Evolutionary conservation across 2,113 vertebrate genomes (phyloP).

Genomic region (Terrapene triunguis): DNA sequence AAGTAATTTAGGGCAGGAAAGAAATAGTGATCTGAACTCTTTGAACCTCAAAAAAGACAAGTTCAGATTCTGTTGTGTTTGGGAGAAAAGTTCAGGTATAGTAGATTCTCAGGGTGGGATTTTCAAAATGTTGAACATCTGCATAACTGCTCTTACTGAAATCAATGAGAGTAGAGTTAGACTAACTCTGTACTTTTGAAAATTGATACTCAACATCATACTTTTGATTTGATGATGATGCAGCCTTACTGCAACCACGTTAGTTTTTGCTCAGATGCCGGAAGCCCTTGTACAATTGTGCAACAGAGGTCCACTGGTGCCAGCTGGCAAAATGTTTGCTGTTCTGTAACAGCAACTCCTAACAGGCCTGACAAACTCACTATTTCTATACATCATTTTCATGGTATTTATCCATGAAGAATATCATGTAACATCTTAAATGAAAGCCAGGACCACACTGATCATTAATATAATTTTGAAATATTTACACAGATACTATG

Average conservation of each 20-base stretch:
- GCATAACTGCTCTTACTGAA: not conserved
- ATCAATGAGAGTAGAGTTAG: not conserved
- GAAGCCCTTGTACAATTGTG: no score
- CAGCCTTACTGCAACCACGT: not conserved
- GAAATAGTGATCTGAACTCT: not conserved
- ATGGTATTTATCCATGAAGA: no score
- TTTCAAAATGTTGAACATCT: not conserved
- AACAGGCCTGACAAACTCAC: no score
- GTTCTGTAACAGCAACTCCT: no score
- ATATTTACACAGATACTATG: no score
- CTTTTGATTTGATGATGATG: no score
- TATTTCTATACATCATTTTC: no score
- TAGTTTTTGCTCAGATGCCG: not conserved
- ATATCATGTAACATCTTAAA: no score
- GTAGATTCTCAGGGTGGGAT: not conserved
- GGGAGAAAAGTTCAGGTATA: not conserved
- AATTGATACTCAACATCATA: not conserved
- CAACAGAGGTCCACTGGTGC: no score
- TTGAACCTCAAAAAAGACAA: not conserved
- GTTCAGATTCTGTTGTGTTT: not conserved
- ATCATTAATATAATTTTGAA: no score
- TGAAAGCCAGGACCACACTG: no score
- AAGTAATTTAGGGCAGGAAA: not conserved
- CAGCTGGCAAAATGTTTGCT: no score
- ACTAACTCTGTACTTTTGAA: not conserved